Conservation (phyloP, 92 coral and sea anemone genomes). For the Parazoanthus atlanticus region DNA sequence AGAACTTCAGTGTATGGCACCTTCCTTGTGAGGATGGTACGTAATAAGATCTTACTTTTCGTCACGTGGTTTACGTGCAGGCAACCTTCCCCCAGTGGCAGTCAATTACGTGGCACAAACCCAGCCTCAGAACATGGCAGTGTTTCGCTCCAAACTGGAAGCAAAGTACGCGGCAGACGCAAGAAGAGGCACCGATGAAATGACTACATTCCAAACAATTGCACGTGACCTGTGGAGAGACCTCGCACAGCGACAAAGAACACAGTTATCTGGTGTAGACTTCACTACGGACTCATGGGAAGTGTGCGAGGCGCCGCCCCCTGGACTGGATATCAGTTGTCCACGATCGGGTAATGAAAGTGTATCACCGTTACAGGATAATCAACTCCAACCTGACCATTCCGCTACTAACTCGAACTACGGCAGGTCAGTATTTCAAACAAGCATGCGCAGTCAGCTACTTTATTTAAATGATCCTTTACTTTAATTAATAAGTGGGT, state of each 20-base stretch:
- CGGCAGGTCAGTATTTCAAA: background rate
- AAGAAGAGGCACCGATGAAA: background rate
- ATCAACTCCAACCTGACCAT: background rate
- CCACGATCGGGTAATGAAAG: background rate
- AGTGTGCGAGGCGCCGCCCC: background rate
- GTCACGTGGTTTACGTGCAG: background rate
- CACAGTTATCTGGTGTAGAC: background rate
- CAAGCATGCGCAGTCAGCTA: too few relatives aligned
- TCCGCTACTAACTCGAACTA: background rate
- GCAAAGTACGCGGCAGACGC: background rate
- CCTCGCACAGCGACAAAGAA: background rate
- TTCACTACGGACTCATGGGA: background rate
- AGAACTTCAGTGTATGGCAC: too few relatives aligned
- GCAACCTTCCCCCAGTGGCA: conserved; percentile 11
- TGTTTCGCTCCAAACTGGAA: background rate
- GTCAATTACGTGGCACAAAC: conserved; percentile 18
- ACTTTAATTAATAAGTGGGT: background rate
- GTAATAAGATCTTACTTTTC: background rate
- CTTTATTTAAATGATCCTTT: too few relatives aligned
- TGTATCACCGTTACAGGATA: background rate
- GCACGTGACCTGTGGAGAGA: conserved; percentile 13
- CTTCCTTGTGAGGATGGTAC: too few relatives aligned
- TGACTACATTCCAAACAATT: background rate
- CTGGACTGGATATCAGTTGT: background rate
- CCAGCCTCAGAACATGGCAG: conserved; percentile 15